A percentile compares a stretch with the other conserved stretches of the same genome.
These are phyloP conservation scores for Ctena decussata DNA, from an alignment of 2,888 invertebrate genomes.

Conservation along the genomic window DNA sequence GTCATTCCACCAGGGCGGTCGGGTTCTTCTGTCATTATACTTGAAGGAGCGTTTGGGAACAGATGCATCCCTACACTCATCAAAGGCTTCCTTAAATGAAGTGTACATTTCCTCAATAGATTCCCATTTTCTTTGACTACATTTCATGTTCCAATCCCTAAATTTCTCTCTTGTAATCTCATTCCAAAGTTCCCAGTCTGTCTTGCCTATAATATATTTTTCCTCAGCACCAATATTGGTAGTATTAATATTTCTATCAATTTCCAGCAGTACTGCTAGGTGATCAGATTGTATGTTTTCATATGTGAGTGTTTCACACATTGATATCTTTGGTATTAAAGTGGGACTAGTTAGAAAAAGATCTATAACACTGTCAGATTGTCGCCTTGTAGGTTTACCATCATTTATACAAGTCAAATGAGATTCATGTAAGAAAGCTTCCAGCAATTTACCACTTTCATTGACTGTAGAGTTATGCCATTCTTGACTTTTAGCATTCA, in stretches of 20 bases:
- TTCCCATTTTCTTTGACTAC: neutral
- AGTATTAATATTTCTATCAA: neutral
- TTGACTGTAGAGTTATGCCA: no score
- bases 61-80: neutral
- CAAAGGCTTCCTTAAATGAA: neutral
- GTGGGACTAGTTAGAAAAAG: no score
- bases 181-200: neutral
- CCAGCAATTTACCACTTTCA: no score
- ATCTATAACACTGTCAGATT: conserved; percentile 29
- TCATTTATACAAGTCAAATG: no score
- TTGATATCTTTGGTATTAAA: neutral
- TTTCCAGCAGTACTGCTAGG: neutral
- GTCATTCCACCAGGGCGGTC: neutral
- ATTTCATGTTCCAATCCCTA: neutral
- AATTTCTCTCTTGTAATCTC: neutral
- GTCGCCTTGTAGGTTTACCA: no score
- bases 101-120: neutral
- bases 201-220: no score
- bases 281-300: no score
- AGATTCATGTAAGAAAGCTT: no score
- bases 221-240: no score
- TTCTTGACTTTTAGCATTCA: no score
- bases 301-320: conserved; percentile 22
- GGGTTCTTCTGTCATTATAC: no score
- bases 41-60: neutral